Evolutionary conservation across 1,140 invertebrate genomes (phyloP).

Genomic region (Drosophila dunni): DNA sequence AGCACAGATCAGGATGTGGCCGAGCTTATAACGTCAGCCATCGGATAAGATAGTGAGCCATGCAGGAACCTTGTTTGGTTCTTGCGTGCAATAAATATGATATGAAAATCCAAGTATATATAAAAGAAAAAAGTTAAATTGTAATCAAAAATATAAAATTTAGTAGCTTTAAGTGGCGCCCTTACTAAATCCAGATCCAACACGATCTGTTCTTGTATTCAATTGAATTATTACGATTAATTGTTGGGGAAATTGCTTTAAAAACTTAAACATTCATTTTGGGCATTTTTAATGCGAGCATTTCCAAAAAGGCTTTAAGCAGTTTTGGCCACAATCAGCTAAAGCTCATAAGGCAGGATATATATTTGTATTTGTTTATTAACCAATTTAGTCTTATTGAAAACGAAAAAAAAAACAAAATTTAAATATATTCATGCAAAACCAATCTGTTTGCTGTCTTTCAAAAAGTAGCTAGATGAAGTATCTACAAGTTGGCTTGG

Average conservation of each 20-base stretch:
- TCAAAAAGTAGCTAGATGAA: not conserved
- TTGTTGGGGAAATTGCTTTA: constrained; percentile 14
- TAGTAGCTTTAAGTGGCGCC: constrained; percentile 56
- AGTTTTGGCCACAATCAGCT: constrained; percentile 4
- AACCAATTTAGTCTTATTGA: constrained; percentile 58
- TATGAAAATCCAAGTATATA: constrained; percentile 48
- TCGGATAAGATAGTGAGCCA: constrained; percentile 88
- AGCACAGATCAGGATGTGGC: constrained; percentile 89
- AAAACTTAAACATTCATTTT: constrained; percentile 35
- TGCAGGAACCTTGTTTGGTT: constrained; percentile 64
- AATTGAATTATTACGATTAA: not conserved
- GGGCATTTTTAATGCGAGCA: constrained; percentile 44
- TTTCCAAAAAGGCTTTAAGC: constrained; percentile 33
- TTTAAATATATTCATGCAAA: constrained; percentile 55
- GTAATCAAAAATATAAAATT: constrained; percentile 71
- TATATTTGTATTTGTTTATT: constrained; percentile 48
- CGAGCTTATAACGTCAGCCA: constrained; percentile 93
- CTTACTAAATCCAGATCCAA: constrained; percentile 21
- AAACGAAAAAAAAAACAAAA: constrained; percentile 20
- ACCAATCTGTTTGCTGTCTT: constrained; percentile 13
- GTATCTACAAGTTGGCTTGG: not conserved
- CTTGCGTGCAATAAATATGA: constrained; percentile 66
- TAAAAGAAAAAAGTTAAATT: constrained; percentile 49
- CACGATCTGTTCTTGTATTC: constrained; percentile 15
- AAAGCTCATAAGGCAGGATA: constrained; percentile 18